Conservation (phyloP, 2,888 invertebrate species). For the Actias luna region DNA sequence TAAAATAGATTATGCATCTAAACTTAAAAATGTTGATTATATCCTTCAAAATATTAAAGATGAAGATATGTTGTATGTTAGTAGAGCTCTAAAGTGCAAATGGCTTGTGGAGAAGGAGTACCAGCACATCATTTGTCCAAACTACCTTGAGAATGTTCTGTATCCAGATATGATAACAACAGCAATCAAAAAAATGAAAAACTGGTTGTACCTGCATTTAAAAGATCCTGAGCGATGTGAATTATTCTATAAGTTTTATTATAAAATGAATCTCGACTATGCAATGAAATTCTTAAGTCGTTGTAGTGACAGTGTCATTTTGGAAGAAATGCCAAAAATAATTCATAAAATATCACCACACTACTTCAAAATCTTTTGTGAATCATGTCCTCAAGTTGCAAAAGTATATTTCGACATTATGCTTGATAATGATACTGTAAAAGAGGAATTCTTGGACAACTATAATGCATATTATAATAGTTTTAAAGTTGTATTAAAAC, state of each 20-base stretch:
- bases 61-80: conserved; percentile 60
- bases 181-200: conserved; percentile 37
- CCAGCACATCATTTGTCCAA: conserved; percentile 48
- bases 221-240: conserved; percentile 25
- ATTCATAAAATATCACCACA: conserved; percentile 29
- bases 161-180: conserved; percentile 56
- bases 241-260: conserved; percentile 32
- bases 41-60: conserved; percentile 53
- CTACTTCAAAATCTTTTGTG: conserved; percentile 32
- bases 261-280: conserved; percentile 22
- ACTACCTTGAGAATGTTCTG: conserved; percentile 47
- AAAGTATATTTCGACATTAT: conserved; percentile 29
- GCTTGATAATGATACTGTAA: conserved; percentile 17
- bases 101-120: conserved; percentile 52
- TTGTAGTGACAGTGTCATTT: conserved; percentile 22
- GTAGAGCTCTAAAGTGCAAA: conserved; percentile 51
- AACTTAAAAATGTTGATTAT: conserved; percentile 46
- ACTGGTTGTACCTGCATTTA: conserved; percentile 28
- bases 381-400: conserved; percentile 25
- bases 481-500: conserved; percentile 26
- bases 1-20: conserved; percentile 60
- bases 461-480: conserved; percentile 20
- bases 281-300: conserved; percentile 31
- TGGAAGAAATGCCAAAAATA: conserved; percentile 24
- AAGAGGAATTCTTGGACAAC: conserved; percentile 20